These are phyloP conservation scores for Raja brachyura DNA, from an alignment of 2,113 vertebrate genomes.

Conservation along the genomic window DNA sequence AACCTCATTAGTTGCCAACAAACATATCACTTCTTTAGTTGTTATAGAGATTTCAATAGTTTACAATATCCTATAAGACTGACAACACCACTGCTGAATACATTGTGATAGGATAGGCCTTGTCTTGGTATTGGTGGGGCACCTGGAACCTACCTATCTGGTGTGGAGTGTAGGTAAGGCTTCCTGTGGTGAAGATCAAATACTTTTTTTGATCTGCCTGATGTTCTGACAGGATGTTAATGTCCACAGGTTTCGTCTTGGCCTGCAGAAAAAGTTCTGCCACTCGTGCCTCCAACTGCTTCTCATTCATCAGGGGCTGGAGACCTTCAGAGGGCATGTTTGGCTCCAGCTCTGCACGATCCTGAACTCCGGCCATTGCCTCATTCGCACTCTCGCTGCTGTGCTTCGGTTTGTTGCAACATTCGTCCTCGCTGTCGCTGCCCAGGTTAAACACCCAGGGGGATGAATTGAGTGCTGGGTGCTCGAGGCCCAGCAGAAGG, in stretches of 20 bases:
- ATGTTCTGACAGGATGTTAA: slow-evolving; percentile 47
- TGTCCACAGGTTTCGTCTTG: slow-evolving; percentile 65
- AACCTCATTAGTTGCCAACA: too few species aligned
- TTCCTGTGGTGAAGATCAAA: slow-evolving; percentile 91
- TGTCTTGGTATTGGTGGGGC: background rate
- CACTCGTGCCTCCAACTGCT: slow-evolving; percentile 70
- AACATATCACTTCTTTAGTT: background rate
- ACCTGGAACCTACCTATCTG: slow-evolving; percentile 74
- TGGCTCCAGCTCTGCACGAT: slow-evolving; percentile 39
- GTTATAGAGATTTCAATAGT: background rate
- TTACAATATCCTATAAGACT: background rate
- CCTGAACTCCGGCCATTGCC: background rate
- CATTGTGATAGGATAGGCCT: too few species aligned
- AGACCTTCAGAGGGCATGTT: background rate
- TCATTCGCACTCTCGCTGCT: background rate
- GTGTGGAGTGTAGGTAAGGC: slow-evolving; percentile 92
- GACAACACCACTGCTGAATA: background rate
- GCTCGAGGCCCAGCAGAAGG: slow-evolving; percentile 70
- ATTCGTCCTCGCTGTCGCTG: slow-evolving; percentile 61
- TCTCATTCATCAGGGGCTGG: slow-evolving; percentile 47
- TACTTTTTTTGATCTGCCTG: slow-evolving; percentile 64
- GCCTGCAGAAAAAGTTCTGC: slow-evolving; percentile 68
- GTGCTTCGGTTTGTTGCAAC: slow-evolving; percentile 36
- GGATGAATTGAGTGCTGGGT: slow-evolving; percentile 53
- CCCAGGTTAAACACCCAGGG: slow-evolving; percentile 67